These are phyloP conservation scores for Macquaria australasica DNA, from an alignment of 2,113 vertebrate species.

Conservation along the genomic window DNA sequence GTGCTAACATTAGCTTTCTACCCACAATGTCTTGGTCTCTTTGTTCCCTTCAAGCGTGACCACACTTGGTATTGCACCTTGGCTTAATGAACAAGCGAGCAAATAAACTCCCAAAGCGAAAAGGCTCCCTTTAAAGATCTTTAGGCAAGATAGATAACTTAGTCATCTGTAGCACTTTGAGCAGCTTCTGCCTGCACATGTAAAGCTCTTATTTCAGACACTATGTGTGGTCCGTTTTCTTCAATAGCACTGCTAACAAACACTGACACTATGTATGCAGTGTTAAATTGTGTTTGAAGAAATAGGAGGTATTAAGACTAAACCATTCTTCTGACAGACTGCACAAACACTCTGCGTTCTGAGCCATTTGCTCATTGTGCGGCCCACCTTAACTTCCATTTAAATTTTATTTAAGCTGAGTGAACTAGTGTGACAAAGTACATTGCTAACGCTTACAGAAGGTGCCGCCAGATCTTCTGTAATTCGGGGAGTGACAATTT, in stretches of 20 bases:
- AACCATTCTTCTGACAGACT: slow-evolving; percentile 18
- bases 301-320: not conserved
- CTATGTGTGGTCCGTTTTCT: not conserved
- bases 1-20: not conserved
- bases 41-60: not conserved
- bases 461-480: not conserved
- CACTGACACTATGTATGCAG: not conserved
- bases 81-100: not conserved
- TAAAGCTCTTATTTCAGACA: not conserved
- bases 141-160: not conserved
- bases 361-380: not conserved
- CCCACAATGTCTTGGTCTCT: not conserved
- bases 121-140: not conserved
- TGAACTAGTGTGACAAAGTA: slow-evolving; percentile 23
- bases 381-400: not conserved
- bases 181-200: not conserved
- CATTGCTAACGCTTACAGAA: slow-evolving; percentile 16
- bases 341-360: not conserved
- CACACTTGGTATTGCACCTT: not conserved
- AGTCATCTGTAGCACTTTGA: not conserved
- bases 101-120: not conserved
- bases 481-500: not conserved
- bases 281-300: slow-evolving; percentile 1
- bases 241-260: not conserved
- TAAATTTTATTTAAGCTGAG: slow-evolving; percentile 32